These are phyloP conservation scores for Rhizomys pruinosus DNA, from an alignment of 2,113 vertebrate genomes.

Conservation along the genomic window DNA sequence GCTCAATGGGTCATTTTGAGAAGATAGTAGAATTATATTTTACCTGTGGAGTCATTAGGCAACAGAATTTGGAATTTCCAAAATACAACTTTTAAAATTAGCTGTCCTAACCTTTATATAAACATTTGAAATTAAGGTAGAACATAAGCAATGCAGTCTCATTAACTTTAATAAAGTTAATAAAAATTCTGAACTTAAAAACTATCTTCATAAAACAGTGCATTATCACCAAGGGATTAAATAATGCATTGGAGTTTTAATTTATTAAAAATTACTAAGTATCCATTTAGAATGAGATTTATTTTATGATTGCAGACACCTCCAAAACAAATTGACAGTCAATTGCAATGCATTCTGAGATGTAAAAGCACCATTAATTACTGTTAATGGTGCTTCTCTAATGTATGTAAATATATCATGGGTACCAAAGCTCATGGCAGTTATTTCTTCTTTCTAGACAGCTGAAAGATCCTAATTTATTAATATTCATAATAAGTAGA, in stretches of 20 bases:
- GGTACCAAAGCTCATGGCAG: constrained; percentile 70
- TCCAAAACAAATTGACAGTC: constrained; percentile 70
- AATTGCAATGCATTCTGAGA: constrained; percentile 74
- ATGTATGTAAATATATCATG: constrained; percentile 78
- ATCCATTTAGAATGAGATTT: constrained; percentile 74
- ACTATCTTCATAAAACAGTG: constrained; percentile 62
- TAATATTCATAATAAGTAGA: constrained; percentile 82
- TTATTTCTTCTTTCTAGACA: constrained; percentile 80
- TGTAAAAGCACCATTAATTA: constrained; percentile 80
- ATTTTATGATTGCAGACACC: constrained; percentile 77
- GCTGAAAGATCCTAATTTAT: constrained; percentile 79
- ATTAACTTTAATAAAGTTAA: constrained; percentile 61
- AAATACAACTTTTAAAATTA: constrained; percentile 59
- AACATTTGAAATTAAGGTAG: constrained; percentile 68
- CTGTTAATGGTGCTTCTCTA: constrained; percentile 76
- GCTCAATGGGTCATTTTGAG: background rate
- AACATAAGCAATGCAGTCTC: constrained; percentile 41
- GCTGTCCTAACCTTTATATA: constrained; percentile 56
- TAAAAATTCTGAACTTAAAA: constrained; percentile 69
- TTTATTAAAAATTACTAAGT: constrained; percentile 77
- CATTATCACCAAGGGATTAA: constrained; percentile 59
- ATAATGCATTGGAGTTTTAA: constrained; percentile 65
- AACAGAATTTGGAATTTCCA: constrained; percentile 50
- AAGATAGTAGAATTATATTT: background rate
- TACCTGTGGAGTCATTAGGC: constrained; percentile 35